A percentile compares a stretch with the other conserved stretches of the same genome.
These are phyloP conservation scores for Drosophila bocki DNA, from an alignment of 1,140 invertebrate genomes.

Conservation along the genomic window DNA sequence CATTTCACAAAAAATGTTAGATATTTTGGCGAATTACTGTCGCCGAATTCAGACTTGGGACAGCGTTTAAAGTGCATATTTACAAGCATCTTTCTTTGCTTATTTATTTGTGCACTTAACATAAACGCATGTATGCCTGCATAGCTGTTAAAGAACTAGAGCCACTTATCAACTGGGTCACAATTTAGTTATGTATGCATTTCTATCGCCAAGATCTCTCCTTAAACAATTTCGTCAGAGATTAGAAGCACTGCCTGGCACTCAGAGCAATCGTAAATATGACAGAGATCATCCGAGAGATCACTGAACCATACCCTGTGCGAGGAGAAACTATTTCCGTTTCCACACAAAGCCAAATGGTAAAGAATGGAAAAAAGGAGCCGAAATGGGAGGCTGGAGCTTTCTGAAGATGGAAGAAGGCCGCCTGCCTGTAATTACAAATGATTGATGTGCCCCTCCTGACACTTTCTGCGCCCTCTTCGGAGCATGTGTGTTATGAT, in stretches of 20 bases:
- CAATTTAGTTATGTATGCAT: background rate
- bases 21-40: no score
- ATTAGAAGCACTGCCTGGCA: constrained; percentile 27
- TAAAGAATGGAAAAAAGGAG: constrained; percentile 36
- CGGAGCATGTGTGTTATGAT: constrained; percentile 34
- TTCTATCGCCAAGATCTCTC: constrained; percentile 24
- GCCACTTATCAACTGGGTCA: constrained; percentile 43
- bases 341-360: constrained; percentile 24
- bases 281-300: constrained; percentile 55
- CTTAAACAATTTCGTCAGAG: constrained; percentile 15
- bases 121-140: background rate
- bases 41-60: no score
- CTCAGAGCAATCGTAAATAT: constrained; percentile 54
- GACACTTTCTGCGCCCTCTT: constrained; percentile 43
- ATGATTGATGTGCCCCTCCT: constrained; percentile 73
- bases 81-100: background rate
- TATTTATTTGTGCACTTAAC: constrained; percentile 2
- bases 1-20: no score
- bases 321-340: constrained; percentile 72
- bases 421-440: constrained; percentile 67
- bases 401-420: constrained; percentile 30
- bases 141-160: constrained; percentile 4
- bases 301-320: constrained; percentile 61
- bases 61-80: no score
- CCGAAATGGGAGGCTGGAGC: constrained; percentile 25